These are phyloP conservation scores for Andrena marginata DNA, from an alignment of 2,888 invertebrate genomes.

Conservation along the genomic window DNA sequence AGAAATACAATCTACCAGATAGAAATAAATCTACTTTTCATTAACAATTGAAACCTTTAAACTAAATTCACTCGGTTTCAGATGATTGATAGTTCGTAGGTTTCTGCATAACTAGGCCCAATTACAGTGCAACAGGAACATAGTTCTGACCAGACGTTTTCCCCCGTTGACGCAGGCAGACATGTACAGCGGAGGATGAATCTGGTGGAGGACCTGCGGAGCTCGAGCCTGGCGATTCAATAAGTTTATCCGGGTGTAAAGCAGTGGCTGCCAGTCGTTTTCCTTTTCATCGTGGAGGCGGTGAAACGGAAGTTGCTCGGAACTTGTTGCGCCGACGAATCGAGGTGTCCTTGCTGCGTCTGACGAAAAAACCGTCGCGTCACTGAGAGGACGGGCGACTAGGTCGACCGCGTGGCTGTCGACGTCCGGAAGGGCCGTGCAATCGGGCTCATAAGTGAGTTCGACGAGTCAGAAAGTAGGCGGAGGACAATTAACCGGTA, in stretches of 20 bases:
- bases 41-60: too few relatives aligned
- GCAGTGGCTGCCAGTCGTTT: conserved; percentile 57
- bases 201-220: conserved; percentile 12
- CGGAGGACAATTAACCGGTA: conserved; percentile 24
- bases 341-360: conserved; percentile 14
- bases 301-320: conserved; percentile 54
- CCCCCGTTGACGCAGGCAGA: neutral
- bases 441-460: neutral
- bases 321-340: conserved; percentile 58
- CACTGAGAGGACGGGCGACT: neutral
- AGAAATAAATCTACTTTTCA: too few relatives aligned
- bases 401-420: neutral
- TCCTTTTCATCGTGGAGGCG: conserved; percentile 57
- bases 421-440: neutral
- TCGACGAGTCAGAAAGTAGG: neutral
- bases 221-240: conserved; percentile 44
- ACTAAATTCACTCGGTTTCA: too few relatives aligned
- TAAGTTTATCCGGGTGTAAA: conserved; percentile 61
- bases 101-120: too few relatives aligned
- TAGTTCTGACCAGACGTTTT: neutral
- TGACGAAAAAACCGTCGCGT: conserved; percentile 23
- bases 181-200: neutral
- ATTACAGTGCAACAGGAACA: too few relatives aligned
- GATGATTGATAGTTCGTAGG: too few relatives aligned
- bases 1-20: too few relatives aligned